A percentile compares a stretch with the other conserved stretches of the same genome.
Conservation (phyloP, 2,888 invertebrate genomes). For the Pantelozetes paolii region DNA sequence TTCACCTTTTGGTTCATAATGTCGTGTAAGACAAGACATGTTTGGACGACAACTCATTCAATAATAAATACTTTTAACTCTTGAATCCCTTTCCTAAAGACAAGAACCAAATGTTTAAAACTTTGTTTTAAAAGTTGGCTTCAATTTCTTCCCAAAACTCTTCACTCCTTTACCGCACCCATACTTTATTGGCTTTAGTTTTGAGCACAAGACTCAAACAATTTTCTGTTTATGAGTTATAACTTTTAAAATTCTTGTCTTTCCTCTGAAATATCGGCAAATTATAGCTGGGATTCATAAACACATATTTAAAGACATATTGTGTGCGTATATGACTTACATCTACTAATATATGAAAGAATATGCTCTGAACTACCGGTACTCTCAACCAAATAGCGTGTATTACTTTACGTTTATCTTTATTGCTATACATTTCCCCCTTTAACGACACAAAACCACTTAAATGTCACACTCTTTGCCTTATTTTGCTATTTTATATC, state of each 20-base stretch:
- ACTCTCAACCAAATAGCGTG: neutral
- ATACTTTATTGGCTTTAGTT: neutral
- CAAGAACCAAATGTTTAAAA: no score
- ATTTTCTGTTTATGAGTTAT: no score
- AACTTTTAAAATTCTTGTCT: no score
- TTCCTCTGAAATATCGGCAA: no score
- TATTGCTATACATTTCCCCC: constrained; percentile 24
- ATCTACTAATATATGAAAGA: neutral
- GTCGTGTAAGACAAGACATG: neutral
- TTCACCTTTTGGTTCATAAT: neutral
- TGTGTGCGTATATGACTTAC: neutral
- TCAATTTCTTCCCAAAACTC: no score
- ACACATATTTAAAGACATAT: no score
- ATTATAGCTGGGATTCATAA: no score
- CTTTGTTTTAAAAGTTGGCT: no score
- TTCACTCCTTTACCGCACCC: neutral
- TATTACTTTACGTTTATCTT: constrained; percentile 31
- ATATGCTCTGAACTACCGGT: neutral
- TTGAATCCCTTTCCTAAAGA: no score
- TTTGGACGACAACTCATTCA: neutral
- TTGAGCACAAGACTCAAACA: neutral
- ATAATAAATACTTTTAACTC: no score
- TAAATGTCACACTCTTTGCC: constrained; percentile 17
- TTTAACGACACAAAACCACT: constrained; percentile 18
- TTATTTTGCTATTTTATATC: neutral